These are phyloP conservation scores for Macaca fascicularis DNA, from an alignment of 2,113 vertebrate genomes.

Conservation along the genomic window DNA sequence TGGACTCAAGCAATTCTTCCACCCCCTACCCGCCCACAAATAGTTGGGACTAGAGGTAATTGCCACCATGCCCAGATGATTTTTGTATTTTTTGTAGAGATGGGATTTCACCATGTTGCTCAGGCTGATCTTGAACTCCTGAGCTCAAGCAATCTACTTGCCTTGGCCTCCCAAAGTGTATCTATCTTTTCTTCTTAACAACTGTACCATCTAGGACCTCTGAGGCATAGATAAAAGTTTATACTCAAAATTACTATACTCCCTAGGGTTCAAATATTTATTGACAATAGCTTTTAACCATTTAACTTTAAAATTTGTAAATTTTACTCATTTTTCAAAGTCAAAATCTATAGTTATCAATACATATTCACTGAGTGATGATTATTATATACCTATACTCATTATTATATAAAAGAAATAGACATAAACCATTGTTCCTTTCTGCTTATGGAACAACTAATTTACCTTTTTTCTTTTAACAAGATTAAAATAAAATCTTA, in stretches of 20 bases:
- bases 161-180: too few relatives aligned
- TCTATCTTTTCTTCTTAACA: constrained; percentile 6
- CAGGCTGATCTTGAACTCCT: too few relatives aligned
- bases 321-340: constrained; percentile 26
- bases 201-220: neutral
- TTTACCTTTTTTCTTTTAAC: neutral
- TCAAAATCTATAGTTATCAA: constrained; percentile 1
- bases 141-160: too few relatives aligned
- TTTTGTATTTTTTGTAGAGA: too few relatives aligned
- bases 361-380: neutral
- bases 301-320: neutral
- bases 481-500: constrained; percentile 74
- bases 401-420: neutral
- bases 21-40: too few relatives aligned
- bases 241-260: neutral
- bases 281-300: neutral
- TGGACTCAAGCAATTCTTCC: too few relatives aligned
- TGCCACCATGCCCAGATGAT: too few relatives aligned
- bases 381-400: neutral
- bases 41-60: too few relatives aligned
- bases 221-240: neutral
- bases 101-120: too few relatives aligned
- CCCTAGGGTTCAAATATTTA: neutral
- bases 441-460: neutral
- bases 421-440: neutral